Evolutionary conservation across 2,888 invertebrate species (phyloP).

Genomic region (Leucoptera coffeella): DNA sequence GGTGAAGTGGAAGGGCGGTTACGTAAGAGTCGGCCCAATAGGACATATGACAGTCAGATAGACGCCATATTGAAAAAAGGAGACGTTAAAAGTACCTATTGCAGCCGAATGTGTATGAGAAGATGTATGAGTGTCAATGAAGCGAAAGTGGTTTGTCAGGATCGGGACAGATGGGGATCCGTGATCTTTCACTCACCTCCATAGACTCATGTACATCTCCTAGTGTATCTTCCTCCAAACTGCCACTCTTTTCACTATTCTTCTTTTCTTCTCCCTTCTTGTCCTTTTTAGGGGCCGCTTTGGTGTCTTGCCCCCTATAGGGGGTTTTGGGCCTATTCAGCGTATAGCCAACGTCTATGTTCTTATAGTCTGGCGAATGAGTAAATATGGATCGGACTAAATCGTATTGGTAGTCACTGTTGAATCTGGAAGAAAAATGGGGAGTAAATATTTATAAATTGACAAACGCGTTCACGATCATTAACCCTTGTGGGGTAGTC

Average conservation of each 20-base stretch:
- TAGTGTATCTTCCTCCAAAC: not conserved
- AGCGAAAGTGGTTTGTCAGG: no score
- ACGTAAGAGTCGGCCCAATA: no score
- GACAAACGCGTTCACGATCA: no score
- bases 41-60: no score
- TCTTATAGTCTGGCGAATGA: slow-evolving; percentile 20
- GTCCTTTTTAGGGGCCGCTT: slow-evolving; percentile 18
- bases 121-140: no score
- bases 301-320: slow-evolving; percentile 17
- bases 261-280: slow-evolving; percentile 11
- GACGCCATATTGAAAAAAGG: no score
- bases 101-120: no score
- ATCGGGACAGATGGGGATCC: no score
- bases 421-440: slow-evolving; percentile 17
- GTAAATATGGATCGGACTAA: slow-evolving; percentile 33
- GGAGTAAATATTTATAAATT: no score
- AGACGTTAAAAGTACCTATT: no score
- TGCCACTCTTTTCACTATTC: slow-evolving; percentile 5
- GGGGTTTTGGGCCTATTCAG: slow-evolving; percentile 21
- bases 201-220: not conserved
- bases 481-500: no score
- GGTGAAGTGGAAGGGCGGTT: no score
- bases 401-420: slow-evolving; percentile 35
- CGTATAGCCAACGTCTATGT: slow-evolving; percentile 24
- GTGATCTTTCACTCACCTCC: not conserved